Evolutionary conservation across 2,888 invertebrate genomes (phyloP).

Genomic region (Lasioglossum leucozonium): DNA sequence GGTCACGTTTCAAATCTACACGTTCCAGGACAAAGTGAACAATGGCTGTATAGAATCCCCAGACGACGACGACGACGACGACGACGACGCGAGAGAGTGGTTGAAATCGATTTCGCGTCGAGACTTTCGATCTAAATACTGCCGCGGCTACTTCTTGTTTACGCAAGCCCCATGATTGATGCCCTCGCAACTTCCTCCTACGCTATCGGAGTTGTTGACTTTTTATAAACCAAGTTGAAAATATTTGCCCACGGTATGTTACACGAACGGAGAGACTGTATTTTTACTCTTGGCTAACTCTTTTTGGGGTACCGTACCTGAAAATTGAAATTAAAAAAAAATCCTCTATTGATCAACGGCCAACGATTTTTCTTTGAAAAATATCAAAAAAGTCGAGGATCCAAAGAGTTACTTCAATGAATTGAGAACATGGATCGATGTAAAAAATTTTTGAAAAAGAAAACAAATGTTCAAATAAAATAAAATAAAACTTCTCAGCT

Average conservation of each 20-base stretch:
- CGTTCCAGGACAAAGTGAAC: slow-evolving; percentile 56
- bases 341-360: too few relatives aligned
- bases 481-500: neutral
- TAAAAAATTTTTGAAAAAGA: neutral
- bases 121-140: slow-evolving; percentile 16
- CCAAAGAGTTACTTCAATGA: too few relatives aligned
- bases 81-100: neutral
- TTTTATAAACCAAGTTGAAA: neutral
- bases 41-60: slow-evolving; percentile 41
- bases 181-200: neutral
- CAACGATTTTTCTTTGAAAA: neutral
- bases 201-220: neutral
- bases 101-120: slow-evolving; percentile 45
- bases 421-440: neutral
- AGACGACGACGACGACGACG: slow-evolving; percentile 2
- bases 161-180: neutral
- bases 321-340: neutral
- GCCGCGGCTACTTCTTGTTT: slow-evolving; percentile 12
- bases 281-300: neutral
- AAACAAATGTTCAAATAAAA: neutral
- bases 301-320: neutral
- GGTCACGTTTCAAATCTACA: slow-evolving; percentile 60
- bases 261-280: neutral
- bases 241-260: neutral
- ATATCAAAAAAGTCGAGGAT: neutral